Percentiles rank a stretch among this genome's conserved stretches.
Conservation (phyloP, 2,797 vertebrate genomes). For the Chloroceryle inda region DNA sequence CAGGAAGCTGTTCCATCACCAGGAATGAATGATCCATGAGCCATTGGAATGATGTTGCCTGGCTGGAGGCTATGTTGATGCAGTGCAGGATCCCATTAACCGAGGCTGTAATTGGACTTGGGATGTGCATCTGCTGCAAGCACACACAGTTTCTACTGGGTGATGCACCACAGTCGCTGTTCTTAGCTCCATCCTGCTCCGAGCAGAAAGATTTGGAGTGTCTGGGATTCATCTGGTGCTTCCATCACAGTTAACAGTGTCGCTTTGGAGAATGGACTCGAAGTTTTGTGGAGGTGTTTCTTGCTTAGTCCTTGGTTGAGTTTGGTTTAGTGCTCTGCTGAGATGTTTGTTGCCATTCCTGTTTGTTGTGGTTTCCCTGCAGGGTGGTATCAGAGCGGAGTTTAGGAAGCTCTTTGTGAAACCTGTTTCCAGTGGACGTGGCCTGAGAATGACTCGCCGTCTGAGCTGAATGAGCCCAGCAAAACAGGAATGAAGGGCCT, state of each 20-base stretch:
- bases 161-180: not conserved
- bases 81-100: not conserved
- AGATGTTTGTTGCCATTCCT: not conserved
- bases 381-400: not conserved
- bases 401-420: not conserved
- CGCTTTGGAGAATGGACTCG: not conserved
- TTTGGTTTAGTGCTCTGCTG: not conserved
- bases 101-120: not conserved
- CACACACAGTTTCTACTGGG: not conserved
- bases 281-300: not conserved
- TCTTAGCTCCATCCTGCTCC: not conserved
- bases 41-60: not conserved
- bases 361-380: not conserved
- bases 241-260: not conserved
- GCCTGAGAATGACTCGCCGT: not conserved
- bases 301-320: not conserved
- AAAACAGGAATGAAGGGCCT: not conserved
- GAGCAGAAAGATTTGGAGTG: not conserved
- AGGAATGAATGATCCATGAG: not conserved
- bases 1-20: not conserved
- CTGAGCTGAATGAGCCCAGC: not conserved
- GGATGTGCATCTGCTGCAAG: not conserved
- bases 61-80: not conserved
- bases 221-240: not conserved
- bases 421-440: not conserved